Base-by-base conservation (phyloP, 2,888 invertebrate genomes). In the Lycia hirtaria region DNA sequence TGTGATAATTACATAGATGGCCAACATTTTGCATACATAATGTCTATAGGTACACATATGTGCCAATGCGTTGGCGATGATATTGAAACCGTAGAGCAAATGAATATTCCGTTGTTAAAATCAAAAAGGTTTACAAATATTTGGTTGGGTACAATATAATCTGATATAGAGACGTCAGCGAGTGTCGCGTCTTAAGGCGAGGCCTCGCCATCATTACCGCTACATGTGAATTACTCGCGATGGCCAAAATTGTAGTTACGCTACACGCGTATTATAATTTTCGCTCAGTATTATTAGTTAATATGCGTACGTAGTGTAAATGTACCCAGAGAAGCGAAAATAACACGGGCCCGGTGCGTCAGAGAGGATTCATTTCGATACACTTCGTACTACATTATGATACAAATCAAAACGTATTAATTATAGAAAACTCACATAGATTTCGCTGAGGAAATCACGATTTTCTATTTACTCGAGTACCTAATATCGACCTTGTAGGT, bases 221-320 rank as follows among this genome's bases (percentile, higher is more conserved):
- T 53, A 62, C 52, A 52, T 60, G 76, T 82, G 81, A 83, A 84
- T 83, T 84, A 87, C 87, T 88, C 88, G 78, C 76, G 83, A 83
- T 80, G 87, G 88, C 88, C 88, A 88, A 88, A 89, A 85, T 85
- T 85, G 79, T 86, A 87, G 81, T 84, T 72, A 84, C 83, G 85
- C 84, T 76, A 74, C 71, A 76, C 80, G 84, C 81, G 83, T 83
- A 81, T 84, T 85, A 85, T 87, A 74, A 83, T 88, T 87, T 88
- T 84, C 81, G 82, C 85, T 86, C 87, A 87, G 87, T 88, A 85
- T 87, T 87, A 89, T 83, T 88, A 86, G 82, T 83, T 80, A 69
- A 75, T 85, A 82, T 79, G 71, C 67, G 74, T 74, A 71, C 70
- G 72, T 75, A 72, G 76, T 72, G 67, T 76, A 71, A 68, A 71